A percentile compares a stretch with the other conserved stretches of the same genome.
Conservation (phyloP, 2,113 vertebrate species). For the Naja naja region DNA sequence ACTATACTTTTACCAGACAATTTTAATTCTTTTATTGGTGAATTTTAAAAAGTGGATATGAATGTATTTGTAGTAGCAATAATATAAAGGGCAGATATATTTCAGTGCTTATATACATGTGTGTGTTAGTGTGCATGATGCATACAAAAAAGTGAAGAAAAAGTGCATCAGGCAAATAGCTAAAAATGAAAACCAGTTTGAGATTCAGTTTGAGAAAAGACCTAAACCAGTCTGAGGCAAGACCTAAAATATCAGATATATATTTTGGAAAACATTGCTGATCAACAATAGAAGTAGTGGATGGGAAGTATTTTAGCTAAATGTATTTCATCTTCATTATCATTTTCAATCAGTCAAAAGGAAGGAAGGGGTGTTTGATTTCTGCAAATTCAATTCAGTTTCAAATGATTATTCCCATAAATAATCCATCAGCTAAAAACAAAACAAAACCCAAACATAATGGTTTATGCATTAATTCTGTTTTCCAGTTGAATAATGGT, state of each 20-base stretch:
- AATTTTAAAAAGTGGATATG: background rate
- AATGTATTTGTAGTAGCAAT: background rate
- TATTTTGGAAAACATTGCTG: background rate
- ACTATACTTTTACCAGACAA: background rate
- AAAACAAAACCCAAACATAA: background rate
- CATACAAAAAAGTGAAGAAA: background rate
- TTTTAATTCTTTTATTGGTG: constrained; percentile 11
- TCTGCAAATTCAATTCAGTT: background rate
- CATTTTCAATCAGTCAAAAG: background rate
- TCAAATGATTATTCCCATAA: background rate
- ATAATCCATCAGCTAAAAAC: background rate
- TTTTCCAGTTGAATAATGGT: background rate
- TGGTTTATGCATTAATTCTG: background rate
- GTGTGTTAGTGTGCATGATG: background rate
- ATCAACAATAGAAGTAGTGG: background rate
- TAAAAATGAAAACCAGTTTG: background rate
- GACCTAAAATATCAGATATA: background rate
- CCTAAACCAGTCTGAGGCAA: background rate
- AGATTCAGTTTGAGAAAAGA: too few species aligned
- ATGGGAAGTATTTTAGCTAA: background rate
- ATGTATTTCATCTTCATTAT: background rate
- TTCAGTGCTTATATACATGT: background rate
- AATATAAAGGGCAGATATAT: background rate
- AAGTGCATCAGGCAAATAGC: background rate
- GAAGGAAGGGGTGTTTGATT: background rate